A percentile compares a stretch with the other conserved stretches of the same genome.
phyloP scores from a whole-genome alignment of 1,140 invertebrate genomes.

The Littorina saxatilis region DNA sequence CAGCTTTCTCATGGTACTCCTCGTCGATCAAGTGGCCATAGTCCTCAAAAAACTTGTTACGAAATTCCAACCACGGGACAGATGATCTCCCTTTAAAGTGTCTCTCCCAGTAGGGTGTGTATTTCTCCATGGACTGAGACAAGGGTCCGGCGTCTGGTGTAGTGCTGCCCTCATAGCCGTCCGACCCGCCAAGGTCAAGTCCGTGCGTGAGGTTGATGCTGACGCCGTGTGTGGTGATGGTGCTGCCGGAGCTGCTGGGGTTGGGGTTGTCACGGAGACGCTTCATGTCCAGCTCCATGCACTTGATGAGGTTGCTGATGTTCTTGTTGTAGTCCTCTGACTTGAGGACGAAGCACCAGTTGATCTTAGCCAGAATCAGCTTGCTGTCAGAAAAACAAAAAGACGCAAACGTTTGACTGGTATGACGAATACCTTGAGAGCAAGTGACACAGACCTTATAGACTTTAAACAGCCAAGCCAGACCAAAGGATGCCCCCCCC shows the following conservation, averaged over 20 bases:
- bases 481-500: too few relatives aligned
- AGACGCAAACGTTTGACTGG: background rate
- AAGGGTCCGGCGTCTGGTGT: background rate
- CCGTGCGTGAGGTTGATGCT: slow-evolving; percentile 45
- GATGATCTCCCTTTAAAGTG: slow-evolving; percentile 50
- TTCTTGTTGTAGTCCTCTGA: slow-evolving; percentile 54
- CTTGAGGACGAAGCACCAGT: slow-evolving; percentile 68
- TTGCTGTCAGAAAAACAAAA: slow-evolving; percentile 44
- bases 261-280: background rate
- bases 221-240: slow-evolving; percentile 44
- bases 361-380: slow-evolving; percentile 68
- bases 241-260: background rate
- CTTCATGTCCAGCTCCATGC: slow-evolving; percentile 48
- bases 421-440: background rate
- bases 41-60: slow-evolving; percentile 58
- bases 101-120: slow-evolving; percentile 59
- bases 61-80: slow-evolving; percentile 53
- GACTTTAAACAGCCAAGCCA: too few relatives aligned
- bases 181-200: slow-evolving; percentile 28
- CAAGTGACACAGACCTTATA: too few relatives aligned
- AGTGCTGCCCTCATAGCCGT: slow-evolving; percentile 12
- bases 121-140: background rate
- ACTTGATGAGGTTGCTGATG: slow-evolving; percentile 48
- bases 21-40: slow-evolving; percentile 56
- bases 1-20: slow-evolving; percentile 50